Base-by-base conservation (phyloP, 2,113 vertebrate species). In the Eidolon helvum region DNA sequence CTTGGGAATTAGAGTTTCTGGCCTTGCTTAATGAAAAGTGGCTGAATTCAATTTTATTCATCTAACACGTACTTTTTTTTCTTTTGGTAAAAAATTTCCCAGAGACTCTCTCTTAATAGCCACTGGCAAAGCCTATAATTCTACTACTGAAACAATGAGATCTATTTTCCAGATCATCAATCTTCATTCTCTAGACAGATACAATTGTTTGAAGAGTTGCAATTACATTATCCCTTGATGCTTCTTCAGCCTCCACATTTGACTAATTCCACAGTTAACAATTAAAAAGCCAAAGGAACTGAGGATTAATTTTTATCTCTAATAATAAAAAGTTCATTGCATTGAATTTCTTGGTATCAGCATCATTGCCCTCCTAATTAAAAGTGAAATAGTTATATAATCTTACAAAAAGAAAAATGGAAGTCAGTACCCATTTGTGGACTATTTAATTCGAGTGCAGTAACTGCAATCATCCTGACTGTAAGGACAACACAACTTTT, bases 111-210 rank as follows among this genome's bases (percentile, higher is more conserved):
- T 94, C 74, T 59, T 95, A 97, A 98, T 53, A 97, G 93, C 85
- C 86, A 97, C 63, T 59, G 77, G 96, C 96, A 98, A 98, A 96
- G 65, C 83, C 78, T 75, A 72, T 97, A 97, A 98, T 98, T 98
- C 96, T 97, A 95, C 97, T 96, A 80, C 86, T 97, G 89, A 97
- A 98, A 98, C 93, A 92, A 79, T 95, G 83, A 97, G 82, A 97
- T 96, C 75, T 97, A 83, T 97, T 98, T 97, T 98, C 85, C 94
- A 97, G 85, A 97, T 94, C 22, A 40, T 87, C 87, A 98, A 89
- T 97, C 91, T 97, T 98, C 91, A 97, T 97, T 97, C 96, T 97
- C 97, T 63, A 97, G 98, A 97, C 94, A 97, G 95, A 98, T 69
- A 96, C 26, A 96, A 95, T 94, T 98, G 95, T 98, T 98, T 97